Base-by-base conservation (phyloP, 2,797 vertebrate species). In the Australoheros facetus region DNA sequence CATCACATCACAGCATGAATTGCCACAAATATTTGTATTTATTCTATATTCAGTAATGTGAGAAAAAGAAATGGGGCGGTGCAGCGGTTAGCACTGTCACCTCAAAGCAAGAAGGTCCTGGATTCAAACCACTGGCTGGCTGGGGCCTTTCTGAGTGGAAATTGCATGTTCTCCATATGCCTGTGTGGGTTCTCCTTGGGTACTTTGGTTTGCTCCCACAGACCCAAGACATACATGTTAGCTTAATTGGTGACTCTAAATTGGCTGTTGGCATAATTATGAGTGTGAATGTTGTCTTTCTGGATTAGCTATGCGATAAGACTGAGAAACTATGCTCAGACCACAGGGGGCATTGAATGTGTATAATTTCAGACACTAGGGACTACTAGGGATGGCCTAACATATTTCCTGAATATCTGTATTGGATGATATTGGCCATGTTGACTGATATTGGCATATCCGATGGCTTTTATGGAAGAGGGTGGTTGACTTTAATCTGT, bases 291-390 rank as follows among this genome's bases (percentile, higher is more conserved):
- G 39, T 48, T 28, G 39, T 28, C 45, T 66, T 39, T 48, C 14
- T 19, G 39, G 45, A 16, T 64, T 26, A 64, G 21, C 3, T 21
- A 6, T 64, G 26, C 16, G 39, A 26, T 17, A 28, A 8, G 0
- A 48, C 14, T 64, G 8, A 37, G 21, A 64, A 45, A 28, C 45
- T 66, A 45, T 4, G 11, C 23, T 16, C 5, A 66, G 14, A 28
- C 39, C 5, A 26, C 62, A 48, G 39, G 0, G 4, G 7, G 13
- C 0, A 26, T 16, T 2, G 0, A 64, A 17, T 26, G 37, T 64
- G 23, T 45, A 39, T 26, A 21, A 45, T 64, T 21, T 54, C 51
- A 54, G 19, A 54, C 51, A 54, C 19, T 34, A 34, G 34, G 34
- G 34, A 34, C 34, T 10, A 21, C 19, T 54, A 21, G 51, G 51